These are phyloP conservation scores for Prinia subflava DNA, from an alignment of 2,113 vertebrate species.

Conservation along the genomic window DNA sequence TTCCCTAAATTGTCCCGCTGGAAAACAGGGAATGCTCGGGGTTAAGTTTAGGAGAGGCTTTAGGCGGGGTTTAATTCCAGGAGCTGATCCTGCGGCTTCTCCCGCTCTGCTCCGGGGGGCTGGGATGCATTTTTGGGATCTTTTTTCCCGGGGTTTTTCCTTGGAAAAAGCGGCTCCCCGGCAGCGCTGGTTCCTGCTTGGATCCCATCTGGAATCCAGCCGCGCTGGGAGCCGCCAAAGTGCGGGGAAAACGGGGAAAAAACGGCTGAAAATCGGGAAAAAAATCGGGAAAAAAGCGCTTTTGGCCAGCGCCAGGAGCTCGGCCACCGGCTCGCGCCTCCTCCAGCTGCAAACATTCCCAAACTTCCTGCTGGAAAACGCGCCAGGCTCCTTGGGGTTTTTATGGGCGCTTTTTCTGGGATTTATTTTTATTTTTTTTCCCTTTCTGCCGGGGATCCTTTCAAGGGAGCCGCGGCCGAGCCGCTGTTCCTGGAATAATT, in stretches of 20 bases:
- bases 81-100: not conserved
- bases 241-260: rapidly evolving
- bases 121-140: not conserved
- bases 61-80: not conserved
- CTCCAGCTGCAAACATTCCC: not conserved
- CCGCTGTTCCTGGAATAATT: not conserved
- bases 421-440: not conserved
- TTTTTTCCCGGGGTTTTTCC: not conserved
- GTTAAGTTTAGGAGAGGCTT: not conserved
- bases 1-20: not conserved
- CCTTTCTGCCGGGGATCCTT: not conserved
- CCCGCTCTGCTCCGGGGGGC: not conserved
- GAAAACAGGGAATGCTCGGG: not conserved
- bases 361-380: not conserved
- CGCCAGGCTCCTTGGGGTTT: not conserved
- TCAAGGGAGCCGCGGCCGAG: not conserved
- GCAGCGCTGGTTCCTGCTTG: not conserved
- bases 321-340: not conserved
- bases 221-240: not conserved
- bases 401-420: not conserved
- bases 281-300: rapidly evolving
- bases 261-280: rapidly evolving
- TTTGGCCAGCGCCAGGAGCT: not conserved
- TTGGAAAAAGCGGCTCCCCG: not conserved
- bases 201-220: not conserved